These are phyloP conservation scores for Epinotia brunnichana DNA, from an alignment of 2,888 invertebrate genomes.

Conservation along the genomic window DNA sequence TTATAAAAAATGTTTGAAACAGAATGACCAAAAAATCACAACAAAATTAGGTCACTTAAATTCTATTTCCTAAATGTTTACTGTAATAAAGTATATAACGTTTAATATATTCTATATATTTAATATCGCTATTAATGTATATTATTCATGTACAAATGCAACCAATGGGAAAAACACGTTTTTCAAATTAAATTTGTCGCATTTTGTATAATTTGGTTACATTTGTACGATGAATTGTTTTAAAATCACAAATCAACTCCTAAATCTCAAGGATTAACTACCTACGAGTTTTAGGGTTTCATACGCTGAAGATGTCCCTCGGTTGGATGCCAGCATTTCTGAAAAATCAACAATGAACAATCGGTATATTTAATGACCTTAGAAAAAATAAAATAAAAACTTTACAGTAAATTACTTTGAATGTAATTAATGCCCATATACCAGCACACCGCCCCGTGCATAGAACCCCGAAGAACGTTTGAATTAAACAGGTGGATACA, in stretches of 20 bases:
- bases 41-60: slow-evolving; percentile 35
- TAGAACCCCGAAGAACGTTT: too few relatives aligned
- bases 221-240: slow-evolving; percentile 27
- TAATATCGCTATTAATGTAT: slow-evolving; percentile 28
- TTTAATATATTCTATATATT: slow-evolving; percentile 37
- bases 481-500: too few relatives aligned
- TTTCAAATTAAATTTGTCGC: slow-evolving; percentile 18
- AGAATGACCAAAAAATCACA: slow-evolving; percentile 40
- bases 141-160: slow-evolving; percentile 37
- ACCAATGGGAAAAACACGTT: slow-evolving; percentile 13
- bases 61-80: slow-evolving; percentile 27
- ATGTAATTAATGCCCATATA: background rate
- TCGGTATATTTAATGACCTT: background rate
- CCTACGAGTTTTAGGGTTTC: slow-evolving; percentile 9
- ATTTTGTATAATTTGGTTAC: slow-evolving; percentile 20
- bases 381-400: background rate
- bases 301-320: slow-evolving; percentile 38
- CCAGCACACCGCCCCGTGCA: too few relatives aligned
- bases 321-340: slow-evolving; percentile 41
- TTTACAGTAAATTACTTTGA: background rate
- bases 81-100: slow-evolving; percentile 39
- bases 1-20: slow-evolving; percentile 37
- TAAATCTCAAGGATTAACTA: slow-evolving; percentile 39
- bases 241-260: slow-evolving; percentile 32
- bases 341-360: slow-evolving; percentile 22